Evolutionary conservation across 2,888 invertebrate species (phyloP).

Genomic region (Escarpia spicata): DNA sequence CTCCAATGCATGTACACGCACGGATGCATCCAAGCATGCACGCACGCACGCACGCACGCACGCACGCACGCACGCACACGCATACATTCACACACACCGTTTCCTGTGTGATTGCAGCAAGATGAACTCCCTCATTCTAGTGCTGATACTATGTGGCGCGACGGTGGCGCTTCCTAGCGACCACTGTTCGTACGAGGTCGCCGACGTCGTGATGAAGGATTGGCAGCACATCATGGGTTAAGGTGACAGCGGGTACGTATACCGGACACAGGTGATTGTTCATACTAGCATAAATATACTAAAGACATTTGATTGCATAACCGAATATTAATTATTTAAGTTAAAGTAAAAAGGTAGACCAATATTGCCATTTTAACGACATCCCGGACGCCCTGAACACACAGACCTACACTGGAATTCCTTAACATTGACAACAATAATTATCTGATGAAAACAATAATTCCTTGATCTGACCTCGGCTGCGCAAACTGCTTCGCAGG

Average conservation of each 20-base stretch:
- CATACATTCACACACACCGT: conserved; percentile 1
- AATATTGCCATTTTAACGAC: too few species aligned
- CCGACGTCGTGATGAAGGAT: neutral
- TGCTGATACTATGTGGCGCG: neutral
- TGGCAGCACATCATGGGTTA: neutral
- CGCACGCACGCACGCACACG: conserved; percentile 20
- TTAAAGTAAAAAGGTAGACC: too few species aligned
- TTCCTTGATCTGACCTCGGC: too few species aligned
- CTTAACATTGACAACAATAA: too few species aligned
- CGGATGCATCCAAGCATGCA: neutral
- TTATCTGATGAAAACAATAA: too few species aligned
- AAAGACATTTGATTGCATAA: neutral
- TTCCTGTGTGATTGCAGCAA: neutral
- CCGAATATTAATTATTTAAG: too few species aligned
- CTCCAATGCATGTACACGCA: too few species aligned
- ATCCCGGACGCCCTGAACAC: too few species aligned
- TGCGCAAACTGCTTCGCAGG: too few species aligned
- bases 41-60: conserved; percentile 19
- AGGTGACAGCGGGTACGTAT: neutral
- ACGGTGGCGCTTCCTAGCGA: neutral
- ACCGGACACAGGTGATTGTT: too few species aligned
- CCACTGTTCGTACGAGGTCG: neutral
- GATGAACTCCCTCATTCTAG: neutral
- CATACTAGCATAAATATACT: neutral
- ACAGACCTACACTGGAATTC: too few species aligned